These are phyloP conservation scores for Plecturocebus donacophilus DNA, from an alignment of 2,113 vertebrate species.

Conservation along the genomic window DNA sequence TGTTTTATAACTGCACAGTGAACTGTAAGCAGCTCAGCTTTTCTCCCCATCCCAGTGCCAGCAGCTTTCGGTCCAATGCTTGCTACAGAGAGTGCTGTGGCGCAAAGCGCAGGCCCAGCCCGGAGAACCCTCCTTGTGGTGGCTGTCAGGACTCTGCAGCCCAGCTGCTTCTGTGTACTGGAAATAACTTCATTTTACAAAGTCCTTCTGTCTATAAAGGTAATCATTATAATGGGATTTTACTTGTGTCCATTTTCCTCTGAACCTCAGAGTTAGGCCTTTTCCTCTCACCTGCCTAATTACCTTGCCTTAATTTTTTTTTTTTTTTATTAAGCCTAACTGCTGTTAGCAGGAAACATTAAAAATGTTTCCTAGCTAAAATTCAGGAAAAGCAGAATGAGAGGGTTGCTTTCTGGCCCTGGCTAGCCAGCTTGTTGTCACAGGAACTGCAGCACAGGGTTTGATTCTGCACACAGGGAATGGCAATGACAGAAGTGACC, in stretches of 20 bases:
- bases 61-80: neutral
- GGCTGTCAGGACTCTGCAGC: neutral
- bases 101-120: fast-evolving
- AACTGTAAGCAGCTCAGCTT: neutral
- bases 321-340: neutral
- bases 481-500: conserved; percentile 60
- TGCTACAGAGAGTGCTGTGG: neutral
- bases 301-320: neutral
- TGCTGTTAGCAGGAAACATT: neutral
- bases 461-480: neutral
- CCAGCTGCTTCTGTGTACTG: neutral
- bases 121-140: neutral
- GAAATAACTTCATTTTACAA: neutral
- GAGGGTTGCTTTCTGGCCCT: fast-evolving
- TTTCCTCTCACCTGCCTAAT: neutral
- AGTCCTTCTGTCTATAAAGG: neutral
- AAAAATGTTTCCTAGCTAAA: neutral
- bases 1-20: neutral
- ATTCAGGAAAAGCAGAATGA: fast-evolving
- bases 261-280: neutral
- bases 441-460: neutral
- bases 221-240: neutral
- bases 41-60: neutral
- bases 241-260: neutral
- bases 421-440: conserved; percentile 48